Percentiles rank a stretch among this genome's conserved stretches.
Evolutionary conservation across 2,797 vertebrate species (phyloP).

Genomic region (Epinephelus coioides): DNA sequence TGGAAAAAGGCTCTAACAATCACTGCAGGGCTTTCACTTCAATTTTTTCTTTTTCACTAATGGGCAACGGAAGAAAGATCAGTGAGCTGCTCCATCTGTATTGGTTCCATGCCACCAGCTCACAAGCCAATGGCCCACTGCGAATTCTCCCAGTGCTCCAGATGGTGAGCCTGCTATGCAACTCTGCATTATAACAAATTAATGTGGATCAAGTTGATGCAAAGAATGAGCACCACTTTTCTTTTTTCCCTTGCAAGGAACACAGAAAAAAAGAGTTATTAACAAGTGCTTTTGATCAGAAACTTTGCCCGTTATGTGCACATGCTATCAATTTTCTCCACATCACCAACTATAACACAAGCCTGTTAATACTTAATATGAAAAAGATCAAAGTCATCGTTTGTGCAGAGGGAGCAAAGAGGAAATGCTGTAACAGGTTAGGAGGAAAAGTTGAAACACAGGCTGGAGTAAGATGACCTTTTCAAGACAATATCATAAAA

Average conservation of each 20-base stretch:
- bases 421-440: constrained; percentile 86
- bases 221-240: constrained; percentile 63
- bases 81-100: constrained; percentile 79
- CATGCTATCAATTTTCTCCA: constrained; percentile 91
- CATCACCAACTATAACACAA: constrained; percentile 84
- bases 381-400: constrained; percentile 92
- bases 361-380: constrained; percentile 95
- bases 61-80: constrained; percentile 70
- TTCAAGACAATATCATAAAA: constrained; percentile 51
- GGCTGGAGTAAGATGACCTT: constrained; percentile 77
- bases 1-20: constrained; percentile 29
- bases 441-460: constrained; percentile 86
- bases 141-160: constrained; percentile 79
- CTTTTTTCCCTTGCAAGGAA: constrained; percentile 50
- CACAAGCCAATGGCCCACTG: constrained; percentile 77
- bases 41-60: constrained; percentile 54
- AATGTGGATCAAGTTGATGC: constrained; percentile 73
- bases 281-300: constrained; percentile 90
- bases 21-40: constrained; percentile 49
- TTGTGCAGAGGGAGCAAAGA: constrained; percentile 90
- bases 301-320: constrained; percentile 87
- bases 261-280: constrained; percentile 74
- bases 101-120: constrained; percentile 77
- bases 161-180: constrained; percentile 77
- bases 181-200: constrained; percentile 77